A percentile compares a stretch with the other conserved stretches of the same genome.
Evolutionary conservation across 2,113 vertebrate species (phyloP).

Genomic region (Thamnaconus septentrionalis): DNA sequence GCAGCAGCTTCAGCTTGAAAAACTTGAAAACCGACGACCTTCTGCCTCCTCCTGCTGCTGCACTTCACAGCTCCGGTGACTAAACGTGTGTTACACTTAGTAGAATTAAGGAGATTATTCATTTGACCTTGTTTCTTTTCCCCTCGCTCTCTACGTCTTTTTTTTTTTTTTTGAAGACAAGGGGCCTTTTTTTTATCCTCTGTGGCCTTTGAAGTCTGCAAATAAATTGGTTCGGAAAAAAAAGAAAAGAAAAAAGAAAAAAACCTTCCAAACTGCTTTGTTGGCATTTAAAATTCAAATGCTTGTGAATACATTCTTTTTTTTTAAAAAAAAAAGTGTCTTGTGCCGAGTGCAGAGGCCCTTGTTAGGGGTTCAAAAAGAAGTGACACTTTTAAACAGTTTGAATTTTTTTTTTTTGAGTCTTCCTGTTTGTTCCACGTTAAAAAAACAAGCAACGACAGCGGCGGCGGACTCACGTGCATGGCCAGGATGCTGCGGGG

Average conservation of each 20-base stretch:
- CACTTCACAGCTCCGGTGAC: constrained; percentile 33
- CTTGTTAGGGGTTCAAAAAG: constrained; percentile 25
- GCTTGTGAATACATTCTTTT: constrained; percentile 36
- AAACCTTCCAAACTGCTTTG: constrained; percentile 62
- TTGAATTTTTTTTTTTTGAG: background rate
- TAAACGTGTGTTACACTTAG: constrained; percentile 62
- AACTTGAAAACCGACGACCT: constrained; percentile 30
- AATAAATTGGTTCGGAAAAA: constrained; percentile 66
- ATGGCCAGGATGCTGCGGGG: constrained; percentile 98
- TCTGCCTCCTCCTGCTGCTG: constrained; percentile 13
- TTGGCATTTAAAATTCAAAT: constrained; percentile 59
- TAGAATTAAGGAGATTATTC: constrained; percentile 74
- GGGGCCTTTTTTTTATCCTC: constrained; percentile 51
- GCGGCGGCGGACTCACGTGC: constrained; percentile 85
- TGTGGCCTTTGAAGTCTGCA: constrained; percentile 68
- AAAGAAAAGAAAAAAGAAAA: constrained; percentile 1
- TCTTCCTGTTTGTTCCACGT: too few relatives aligned
- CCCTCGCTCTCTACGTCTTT: background rate
- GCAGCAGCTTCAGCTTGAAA: constrained; percentile 22
- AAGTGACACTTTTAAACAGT: constrained; percentile 7
- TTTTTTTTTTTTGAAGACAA: constrained; percentile 42
- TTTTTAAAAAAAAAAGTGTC: constrained; percentile 28
- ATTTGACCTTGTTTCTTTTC: constrained; percentile 66
- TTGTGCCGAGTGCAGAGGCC: constrained; percentile 22
- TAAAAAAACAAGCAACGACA: constrained; percentile 10